These are phyloP conservation scores for Gorsachius magnificus DNA, from an alignment of 2,797 vertebrate genomes.

Conservation along the genomic window DNA sequence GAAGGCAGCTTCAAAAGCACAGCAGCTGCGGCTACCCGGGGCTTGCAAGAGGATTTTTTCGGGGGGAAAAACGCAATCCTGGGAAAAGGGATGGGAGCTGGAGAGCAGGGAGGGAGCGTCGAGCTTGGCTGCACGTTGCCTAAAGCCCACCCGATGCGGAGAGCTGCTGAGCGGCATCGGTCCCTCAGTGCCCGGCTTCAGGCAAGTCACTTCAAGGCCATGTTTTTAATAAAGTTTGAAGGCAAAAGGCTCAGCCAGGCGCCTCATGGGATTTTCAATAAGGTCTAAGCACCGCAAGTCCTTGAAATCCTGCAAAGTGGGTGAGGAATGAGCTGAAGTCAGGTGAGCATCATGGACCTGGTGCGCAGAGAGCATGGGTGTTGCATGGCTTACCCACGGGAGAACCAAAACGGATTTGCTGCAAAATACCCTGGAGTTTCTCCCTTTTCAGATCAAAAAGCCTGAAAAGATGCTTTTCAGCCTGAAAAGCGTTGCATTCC, in stretches of 20 bases:
- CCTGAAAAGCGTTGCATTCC: background rate
- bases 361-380: fast-evolving
- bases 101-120: background rate
- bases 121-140: background rate
- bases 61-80: background rate
- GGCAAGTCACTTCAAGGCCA: background rate
- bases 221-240: background rate
- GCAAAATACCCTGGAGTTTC: background rate
- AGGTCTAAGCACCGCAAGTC: background rate
- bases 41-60: background rate
- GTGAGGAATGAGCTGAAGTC: background rate
- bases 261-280: background rate
- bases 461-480: background rate
- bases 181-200: background rate
- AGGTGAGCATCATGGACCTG: background rate
- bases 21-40: background rate
- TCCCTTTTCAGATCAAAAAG: background rate
- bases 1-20: conserved; percentile 5
- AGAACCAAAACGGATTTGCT: background rate
- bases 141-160: fast-evolving
- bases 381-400: background rate
- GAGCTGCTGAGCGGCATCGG: background rate
- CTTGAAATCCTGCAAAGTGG: background rate
- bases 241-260: conserved; percentile 14
- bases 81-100: background rate